These are phyloP conservation scores for Hydra vulgaris DNA, from an alignment of 30 jellyfish, hydroid and myxozoan species.

Conservation along the genomic window DNA sequence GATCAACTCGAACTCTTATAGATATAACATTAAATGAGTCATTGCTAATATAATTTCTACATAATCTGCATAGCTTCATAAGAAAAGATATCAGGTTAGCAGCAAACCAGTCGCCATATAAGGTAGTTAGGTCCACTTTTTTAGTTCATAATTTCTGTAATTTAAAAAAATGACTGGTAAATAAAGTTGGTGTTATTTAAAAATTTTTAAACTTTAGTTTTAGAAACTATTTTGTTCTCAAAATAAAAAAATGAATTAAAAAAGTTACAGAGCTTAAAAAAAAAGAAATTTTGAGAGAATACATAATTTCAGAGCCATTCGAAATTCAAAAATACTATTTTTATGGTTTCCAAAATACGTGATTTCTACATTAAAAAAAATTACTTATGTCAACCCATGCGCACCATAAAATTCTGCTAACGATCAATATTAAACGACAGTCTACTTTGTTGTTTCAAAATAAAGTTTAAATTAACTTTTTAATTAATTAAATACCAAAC, in stretches of 20 bases:
- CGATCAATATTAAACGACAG: too few relatives aligned
- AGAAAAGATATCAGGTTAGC: neutral
- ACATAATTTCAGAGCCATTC: neutral
- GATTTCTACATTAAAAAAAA: too few relatives aligned
- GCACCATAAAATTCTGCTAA: too few relatives aligned
- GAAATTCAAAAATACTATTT: too few relatives aligned
- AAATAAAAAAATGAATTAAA: neutral
- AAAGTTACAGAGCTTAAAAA: neutral
- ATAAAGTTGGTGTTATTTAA: neutral
- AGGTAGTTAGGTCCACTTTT: neutral
- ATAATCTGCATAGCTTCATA: neutral
- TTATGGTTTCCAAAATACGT: too few relatives aligned
- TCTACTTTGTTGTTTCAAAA: too few relatives aligned
- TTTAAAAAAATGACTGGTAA: neutral
- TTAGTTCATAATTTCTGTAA: neutral
- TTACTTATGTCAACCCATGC: too few relatives aligned
- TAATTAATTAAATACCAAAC: too few relatives aligned
- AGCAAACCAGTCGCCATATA: neutral
- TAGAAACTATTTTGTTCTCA: neutral
- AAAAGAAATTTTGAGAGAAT: too few relatives aligned
- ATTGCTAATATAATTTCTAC: neutral
- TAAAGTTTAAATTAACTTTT: too few relatives aligned
- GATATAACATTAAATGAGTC: neutral
- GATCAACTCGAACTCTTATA: neutral
- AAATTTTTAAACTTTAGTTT: too few relatives aligned